phyloP scores from a whole-genome alignment of 2,797 vertebrate genomes.

The Siniperca undulata region DNA sequence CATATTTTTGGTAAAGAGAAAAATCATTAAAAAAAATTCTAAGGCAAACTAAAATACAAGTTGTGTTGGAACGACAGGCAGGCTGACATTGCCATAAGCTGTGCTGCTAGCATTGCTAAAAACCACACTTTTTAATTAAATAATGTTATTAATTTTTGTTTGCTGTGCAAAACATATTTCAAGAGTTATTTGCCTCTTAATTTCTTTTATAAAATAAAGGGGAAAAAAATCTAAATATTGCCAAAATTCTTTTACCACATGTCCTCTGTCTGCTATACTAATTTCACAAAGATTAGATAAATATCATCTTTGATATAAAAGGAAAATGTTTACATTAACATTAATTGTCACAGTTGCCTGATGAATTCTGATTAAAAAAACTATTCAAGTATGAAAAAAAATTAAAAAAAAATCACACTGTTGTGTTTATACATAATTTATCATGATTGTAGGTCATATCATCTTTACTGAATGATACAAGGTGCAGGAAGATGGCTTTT shows the following conservation, averaged over 20 bases:
- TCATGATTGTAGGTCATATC: background rate
- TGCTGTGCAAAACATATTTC: background rate
- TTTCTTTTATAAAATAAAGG: background rate
- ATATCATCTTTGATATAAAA: background rate
- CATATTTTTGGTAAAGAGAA: background rate
- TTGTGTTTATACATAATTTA: background rate
- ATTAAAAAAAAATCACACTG: background rate
- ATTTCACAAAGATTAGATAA: background rate
- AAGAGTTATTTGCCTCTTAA: background rate
- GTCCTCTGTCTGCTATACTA: background rate
- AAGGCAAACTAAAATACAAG: background rate
- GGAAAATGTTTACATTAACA: background rate
- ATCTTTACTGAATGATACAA: background rate
- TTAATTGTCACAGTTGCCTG: background rate
- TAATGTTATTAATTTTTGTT: background rate
- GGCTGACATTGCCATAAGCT: background rate
- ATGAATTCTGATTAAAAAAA: background rate
- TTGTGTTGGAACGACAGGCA: background rate
- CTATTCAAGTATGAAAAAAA: background rate
- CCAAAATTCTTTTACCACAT: too few relatives aligned
- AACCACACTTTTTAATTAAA: background rate
- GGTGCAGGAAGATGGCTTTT: background rate
- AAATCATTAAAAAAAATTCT: background rate
- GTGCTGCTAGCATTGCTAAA: background rate
- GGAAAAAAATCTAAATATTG: too few relatives aligned